These are phyloP conservation scores for Palythoa grandis DNA, from an alignment of 92 coral and sea anemone genomes.

Conservation along the genomic window DNA sequence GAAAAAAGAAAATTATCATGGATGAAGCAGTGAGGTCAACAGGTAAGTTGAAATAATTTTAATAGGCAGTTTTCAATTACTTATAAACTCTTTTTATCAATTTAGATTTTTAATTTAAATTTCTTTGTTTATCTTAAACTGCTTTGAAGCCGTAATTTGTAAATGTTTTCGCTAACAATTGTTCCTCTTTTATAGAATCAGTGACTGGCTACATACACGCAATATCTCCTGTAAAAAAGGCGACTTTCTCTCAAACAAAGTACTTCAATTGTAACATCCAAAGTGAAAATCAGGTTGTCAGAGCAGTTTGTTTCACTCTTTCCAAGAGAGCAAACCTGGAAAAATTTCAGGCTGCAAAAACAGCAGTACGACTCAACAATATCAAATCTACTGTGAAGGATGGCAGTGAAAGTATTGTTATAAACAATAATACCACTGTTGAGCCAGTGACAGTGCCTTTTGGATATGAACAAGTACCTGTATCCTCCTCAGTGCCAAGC, in stretches of 20 bases:
- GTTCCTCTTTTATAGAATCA: neutral
- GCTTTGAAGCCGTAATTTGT: neutral
- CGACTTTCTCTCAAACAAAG: slow-evolving; percentile 40
- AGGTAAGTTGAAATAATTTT: too few relatives aligned
- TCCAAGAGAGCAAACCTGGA: slow-evolving; percentile 33
- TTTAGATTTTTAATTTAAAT: too few relatives aligned
- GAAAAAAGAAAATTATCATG: too few relatives aligned
- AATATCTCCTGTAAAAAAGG: slow-evolving; percentile 52
- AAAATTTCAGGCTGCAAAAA: slow-evolving; percentile 29
- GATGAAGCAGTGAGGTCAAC: too few relatives aligned
- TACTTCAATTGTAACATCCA: slow-evolving; percentile 62
- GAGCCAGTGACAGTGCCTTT: slow-evolving; percentile 52
- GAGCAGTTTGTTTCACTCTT: slow-evolving; percentile 63
- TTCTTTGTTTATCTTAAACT: too few relatives aligned
- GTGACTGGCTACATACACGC: slow-evolving; percentile 43
- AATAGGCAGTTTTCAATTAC: too few relatives aligned
- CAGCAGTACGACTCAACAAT: slow-evolving; percentile 36
- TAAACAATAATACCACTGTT: slow-evolving; percentile 49
- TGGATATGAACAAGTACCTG: slow-evolving; percentile 41
- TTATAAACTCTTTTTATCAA: too few relatives aligned
- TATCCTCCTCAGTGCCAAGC: slow-evolving; percentile 49
- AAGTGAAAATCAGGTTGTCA: slow-evolving; percentile 33
- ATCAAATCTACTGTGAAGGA: slow-evolving; percentile 40
- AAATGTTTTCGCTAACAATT: too few relatives aligned
- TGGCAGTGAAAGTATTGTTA: slow-evolving; percentile 48